These are phyloP conservation scores for Eretmocerus hayati DNA, from an alignment of 2,888 invertebrate species.

Conservation along the genomic window DNA sequence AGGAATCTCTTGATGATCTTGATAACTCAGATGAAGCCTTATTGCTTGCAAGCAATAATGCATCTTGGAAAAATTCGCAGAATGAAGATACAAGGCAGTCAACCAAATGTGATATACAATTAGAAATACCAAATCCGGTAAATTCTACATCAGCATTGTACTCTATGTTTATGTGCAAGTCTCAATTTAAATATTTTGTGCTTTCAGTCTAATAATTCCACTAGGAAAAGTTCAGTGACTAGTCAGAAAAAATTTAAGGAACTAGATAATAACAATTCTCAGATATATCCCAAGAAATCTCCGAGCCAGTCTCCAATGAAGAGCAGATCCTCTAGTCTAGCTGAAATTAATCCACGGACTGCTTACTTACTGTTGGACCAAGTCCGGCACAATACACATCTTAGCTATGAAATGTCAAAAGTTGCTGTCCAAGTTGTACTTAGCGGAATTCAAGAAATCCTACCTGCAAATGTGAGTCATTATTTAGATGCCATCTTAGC, in stretches of 20 bases:
- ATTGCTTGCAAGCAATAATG: constrained; percentile 26
- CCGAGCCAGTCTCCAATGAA: constrained; percentile 35
- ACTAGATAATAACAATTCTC: constrained; percentile 31
- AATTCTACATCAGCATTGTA: not conserved
- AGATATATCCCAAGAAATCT: constrained; percentile 29
- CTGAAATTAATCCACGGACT: constrained; percentile 45
- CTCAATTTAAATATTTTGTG: not conserved
- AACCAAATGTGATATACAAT: constrained; percentile 33
- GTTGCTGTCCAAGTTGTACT: constrained; percentile 77
- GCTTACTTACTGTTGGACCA: constrained; percentile 74
- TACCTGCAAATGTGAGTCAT: constrained; percentile 55
- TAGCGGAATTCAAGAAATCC: constrained; percentile 51
- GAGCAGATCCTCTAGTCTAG: constrained; percentile 32
- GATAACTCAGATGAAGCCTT: constrained; percentile 27
- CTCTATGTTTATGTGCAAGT: not conserved
- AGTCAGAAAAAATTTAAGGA: constrained; percentile 28
- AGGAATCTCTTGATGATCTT: constrained; percentile 20
- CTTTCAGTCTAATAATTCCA: constrained; percentile 11
- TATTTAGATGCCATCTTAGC: constrained; percentile 54
- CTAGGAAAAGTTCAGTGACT: constrained; percentile 12
- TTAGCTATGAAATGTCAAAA: constrained; percentile 80
- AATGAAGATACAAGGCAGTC: constrained; percentile 29
- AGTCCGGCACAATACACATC: constrained; percentile 74
- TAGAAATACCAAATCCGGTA: constrained; percentile 25
- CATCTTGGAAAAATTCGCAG: constrained; percentile 18